These are phyloP conservation scores for Polyodon spathula DNA, from an alignment of 2,113 vertebrate species.

Conservation along the genomic window DNA sequence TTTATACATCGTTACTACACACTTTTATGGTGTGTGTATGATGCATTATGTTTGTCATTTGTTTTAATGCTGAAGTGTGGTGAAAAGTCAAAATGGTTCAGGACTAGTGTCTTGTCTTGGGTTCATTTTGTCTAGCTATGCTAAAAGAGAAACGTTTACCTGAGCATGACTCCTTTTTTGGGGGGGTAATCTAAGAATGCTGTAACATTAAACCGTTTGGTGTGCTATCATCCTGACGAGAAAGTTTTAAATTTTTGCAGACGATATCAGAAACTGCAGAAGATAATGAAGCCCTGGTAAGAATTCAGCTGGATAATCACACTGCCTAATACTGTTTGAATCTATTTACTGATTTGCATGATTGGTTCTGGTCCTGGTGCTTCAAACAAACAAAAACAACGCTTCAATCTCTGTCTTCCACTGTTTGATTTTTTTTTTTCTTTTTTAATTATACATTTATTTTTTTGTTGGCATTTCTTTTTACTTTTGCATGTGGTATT, in stretches of 20 bases:
- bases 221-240: conserved; percentile 49
- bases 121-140: too few relatives aligned
- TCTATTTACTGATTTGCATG: conserved; percentile 65
- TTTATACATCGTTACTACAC: too few relatives aligned
- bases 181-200: background rate
- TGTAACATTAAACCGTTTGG: conserved; percentile 12
- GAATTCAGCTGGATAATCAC: conserved; percentile 52
- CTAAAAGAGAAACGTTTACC: too few relatives aligned
- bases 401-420: conserved; percentile 21
- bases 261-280: conserved; percentile 98
- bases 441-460: background rate
- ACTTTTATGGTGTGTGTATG: too few relatives aligned
- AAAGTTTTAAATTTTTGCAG: conserved; percentile 90
- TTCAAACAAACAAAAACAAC: conserved; percentile 24
- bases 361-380: conserved; percentile 41
- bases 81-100: too few relatives aligned
- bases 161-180: too few relatives aligned
- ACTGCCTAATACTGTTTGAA: conserved; percentile 54
- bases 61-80: too few relatives aligned
- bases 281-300: conserved; percentile 99
- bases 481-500: conserved; percentile 50
- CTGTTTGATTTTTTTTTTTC: conserved; percentile 23
- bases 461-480: conserved; percentile 32
- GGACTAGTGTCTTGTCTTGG: too few relatives aligned
- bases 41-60: too few relatives aligned